Evolutionary conservation across 1,140 invertebrate species (phyloP), one percentile per base, ranked within the genome.

Genomic region (Danaus plexippus): DNA sequence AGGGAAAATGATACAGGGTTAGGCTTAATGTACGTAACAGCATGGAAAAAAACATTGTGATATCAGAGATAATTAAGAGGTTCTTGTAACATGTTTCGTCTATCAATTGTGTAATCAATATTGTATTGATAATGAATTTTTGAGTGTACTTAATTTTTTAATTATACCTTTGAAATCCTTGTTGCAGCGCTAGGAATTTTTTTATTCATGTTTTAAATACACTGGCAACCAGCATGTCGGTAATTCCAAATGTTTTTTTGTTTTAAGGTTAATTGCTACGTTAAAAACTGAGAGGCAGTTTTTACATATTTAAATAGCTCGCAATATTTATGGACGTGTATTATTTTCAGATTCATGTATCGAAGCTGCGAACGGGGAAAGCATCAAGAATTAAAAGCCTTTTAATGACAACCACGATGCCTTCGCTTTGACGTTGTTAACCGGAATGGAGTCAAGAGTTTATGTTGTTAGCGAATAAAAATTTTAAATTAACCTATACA

Each of bases 341-440:
- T 32, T 32, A 32, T 64, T 80, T 82, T 57, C 77, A 84, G 76
- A 69, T 72, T 60, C 60, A 64, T 59, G 68, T 77, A 77, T 75
- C 65, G 69, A 60, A 50, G 47, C 67, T 59, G 61, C 64, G 73
- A 72, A 72, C 69, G 60, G 65, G 63, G 67, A 72, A 72, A 71
- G 72, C 80, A 83, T 84, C 77, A 80, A 83, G 80, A 86, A 86
- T 86, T 86, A 86, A 86, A 86, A 86, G 78, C 73, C 77, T 78
- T 83, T 85, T 85, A 86, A 86, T 86, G 77, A 85, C 74, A 70
- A 69, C 67, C 63, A 73, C 71, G 61, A 59, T 65, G 69, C 69
- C 71, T 69, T 66, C 64, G 64, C 58, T 63, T 60, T 63, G 66
- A 73, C 43, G 44, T 59, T 44, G n/a, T 53, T 52, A 73, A 72